Conservation (phyloP, 2,113 vertebrate genomes). For the Colaptes auratus region DNA sequence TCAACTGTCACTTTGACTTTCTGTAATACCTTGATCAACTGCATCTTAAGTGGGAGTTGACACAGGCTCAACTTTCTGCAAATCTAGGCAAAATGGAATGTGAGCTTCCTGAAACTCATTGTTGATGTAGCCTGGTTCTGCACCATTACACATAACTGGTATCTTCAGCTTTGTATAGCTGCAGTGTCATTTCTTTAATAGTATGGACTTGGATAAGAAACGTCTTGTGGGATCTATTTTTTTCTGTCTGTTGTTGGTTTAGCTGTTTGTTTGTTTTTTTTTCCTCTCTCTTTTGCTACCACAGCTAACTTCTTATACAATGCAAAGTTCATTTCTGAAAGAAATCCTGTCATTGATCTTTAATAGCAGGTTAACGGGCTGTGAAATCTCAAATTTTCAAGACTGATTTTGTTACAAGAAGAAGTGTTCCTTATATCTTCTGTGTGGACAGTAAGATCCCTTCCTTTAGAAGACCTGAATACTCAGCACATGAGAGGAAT, state of each 20-base stretch:
- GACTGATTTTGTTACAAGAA: conserved; percentile 62
- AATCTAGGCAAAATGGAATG: conserved; percentile 63
- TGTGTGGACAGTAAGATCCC: not conserved
- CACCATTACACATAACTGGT: conserved; percentile 62
- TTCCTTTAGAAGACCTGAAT: conserved; percentile 37
- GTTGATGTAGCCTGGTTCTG: conserved; percentile 65
- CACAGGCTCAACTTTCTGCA: conserved; percentile 59
- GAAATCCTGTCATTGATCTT: conserved; percentile 62
- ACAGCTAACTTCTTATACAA: conserved; percentile 40
- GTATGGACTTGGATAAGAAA: conserved; percentile 56
- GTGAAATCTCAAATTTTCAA: conserved; percentile 76
- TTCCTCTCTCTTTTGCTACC: not conserved
- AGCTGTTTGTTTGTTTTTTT: not conserved
- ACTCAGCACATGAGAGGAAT: not conserved
- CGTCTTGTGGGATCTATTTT: not conserved
- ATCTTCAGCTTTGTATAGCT: conserved; percentile 56
- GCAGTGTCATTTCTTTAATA: conserved; percentile 68
- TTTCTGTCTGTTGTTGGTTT: too few species aligned
- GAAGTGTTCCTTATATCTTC: conserved; percentile 21
- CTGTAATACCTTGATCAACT: conserved; percentile 65
- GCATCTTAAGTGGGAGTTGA: conserved; percentile 68
- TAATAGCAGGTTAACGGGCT: conserved; percentile 73
- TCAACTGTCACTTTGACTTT: conserved; percentile 69
- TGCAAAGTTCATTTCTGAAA: conserved; percentile 51
- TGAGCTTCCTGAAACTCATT: conserved; percentile 53